Percentiles rank a stretch among this genome's conserved stretches.
Conservation (phyloP, 2,888 invertebrate species). For the Dinocampus coccinellae region DNA sequence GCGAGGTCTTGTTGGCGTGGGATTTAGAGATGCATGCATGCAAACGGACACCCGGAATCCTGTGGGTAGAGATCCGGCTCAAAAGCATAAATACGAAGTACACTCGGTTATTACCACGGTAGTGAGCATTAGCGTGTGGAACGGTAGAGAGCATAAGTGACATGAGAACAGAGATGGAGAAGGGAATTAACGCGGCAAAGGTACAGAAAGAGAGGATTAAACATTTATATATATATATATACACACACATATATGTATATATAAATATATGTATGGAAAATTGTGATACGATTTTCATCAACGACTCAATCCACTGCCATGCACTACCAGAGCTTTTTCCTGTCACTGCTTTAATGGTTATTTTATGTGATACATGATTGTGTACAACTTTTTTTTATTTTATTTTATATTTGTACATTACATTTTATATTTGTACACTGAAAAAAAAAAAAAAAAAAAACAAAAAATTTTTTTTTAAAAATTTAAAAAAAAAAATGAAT, state of each 20-base stretch:
- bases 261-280: neutral
- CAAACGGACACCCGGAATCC: slow-evolving; percentile 30
- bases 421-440: neutral
- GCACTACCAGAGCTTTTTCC: neutral
- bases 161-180: slow-evolving; percentile 1
- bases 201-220: neutral
- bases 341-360: neutral
- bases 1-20: slow-evolving; percentile 11
- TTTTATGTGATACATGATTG: neutral
- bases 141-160: neutral
- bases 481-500: too few species aligned
- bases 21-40: slow-evolving; percentile 35
- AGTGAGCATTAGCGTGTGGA: slow-evolving; percentile 15
- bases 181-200: neutral
- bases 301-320: neutral
- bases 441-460: neutral
- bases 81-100: slow-evolving; percentile 32
- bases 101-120: slow-evolving; percentile 19
- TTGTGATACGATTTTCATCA: neutral
- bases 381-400: neutral
- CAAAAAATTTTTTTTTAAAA: too few species aligned
- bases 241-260: too few species aligned
- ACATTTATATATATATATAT: neutral
- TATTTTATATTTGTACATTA: neutral
- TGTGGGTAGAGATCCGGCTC: slow-evolving; percentile 20